These are phyloP conservation scores for Eupithecia pulchellata DNA, from an alignment of 2,888 invertebrate genomes.

Conservation along the genomic window DNA sequence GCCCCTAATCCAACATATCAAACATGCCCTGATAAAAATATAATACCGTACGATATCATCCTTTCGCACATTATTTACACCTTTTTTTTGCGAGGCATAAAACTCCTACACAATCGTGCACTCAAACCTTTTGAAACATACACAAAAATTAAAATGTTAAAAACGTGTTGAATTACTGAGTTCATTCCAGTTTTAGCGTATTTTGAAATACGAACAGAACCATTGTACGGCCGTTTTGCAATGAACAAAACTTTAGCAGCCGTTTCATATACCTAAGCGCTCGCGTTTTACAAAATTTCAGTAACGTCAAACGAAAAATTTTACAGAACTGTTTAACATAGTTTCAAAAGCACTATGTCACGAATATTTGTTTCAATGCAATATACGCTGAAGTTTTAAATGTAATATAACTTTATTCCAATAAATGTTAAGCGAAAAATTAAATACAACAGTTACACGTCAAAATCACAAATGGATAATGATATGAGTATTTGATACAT, in stretches of 20 bases:
- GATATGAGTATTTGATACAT: no score
- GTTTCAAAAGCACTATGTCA: no score
- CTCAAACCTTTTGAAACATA: background rate
- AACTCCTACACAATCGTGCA: background rate
- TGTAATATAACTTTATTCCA: no score
- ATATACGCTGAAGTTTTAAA: no score
- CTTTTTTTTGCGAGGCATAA: background rate
- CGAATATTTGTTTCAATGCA: no score
- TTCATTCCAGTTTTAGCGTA: background rate
- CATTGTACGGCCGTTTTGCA: background rate
- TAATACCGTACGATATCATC: background rate
- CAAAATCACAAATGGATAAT: no score
- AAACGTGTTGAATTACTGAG: background rate
- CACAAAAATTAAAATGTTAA: background rate
- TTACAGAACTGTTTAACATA: background rate
- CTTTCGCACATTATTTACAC: background rate
- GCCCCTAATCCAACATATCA: no score
- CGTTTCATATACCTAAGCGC: no score
- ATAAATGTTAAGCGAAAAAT: no score
- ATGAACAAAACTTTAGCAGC: background rate
- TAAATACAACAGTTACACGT: no score
- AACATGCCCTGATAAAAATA: no score
- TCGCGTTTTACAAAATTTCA: background rate
- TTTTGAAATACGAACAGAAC: background rate
- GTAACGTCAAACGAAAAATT: background rate